phyloP scores from a whole-genome alignment of 2,797 vertebrate species.

The Poliocrania exsul region DNA sequence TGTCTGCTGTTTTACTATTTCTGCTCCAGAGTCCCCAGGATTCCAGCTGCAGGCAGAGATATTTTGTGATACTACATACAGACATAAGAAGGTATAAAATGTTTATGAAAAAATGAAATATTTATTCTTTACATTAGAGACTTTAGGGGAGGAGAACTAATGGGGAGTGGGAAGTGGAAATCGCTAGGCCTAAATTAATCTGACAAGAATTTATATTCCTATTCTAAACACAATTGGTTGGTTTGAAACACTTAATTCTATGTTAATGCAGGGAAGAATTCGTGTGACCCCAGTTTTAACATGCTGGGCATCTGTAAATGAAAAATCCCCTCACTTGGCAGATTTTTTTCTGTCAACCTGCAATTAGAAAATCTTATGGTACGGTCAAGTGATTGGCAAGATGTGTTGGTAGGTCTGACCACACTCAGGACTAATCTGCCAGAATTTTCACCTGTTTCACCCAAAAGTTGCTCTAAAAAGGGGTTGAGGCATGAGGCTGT shows the following conservation, averaged over 20 bases:
- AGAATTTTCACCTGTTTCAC: not conserved
- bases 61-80: not conserved
- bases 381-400: not conserved
- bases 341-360: not conserved
- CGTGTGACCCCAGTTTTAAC: not conserved
- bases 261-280: not conserved
- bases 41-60: not conserved
- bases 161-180: rapidly evolving
- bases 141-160: not conserved
- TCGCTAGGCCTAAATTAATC: not conserved
- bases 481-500: not conserved
- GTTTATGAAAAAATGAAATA: not conserved
- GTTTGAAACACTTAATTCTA: not conserved
- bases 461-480: not conserved
- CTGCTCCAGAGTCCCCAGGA: not conserved
- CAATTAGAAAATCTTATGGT: not conserved
- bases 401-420: not conserved
- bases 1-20: not conserved
- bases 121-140: not conserved
- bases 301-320: not conserved
- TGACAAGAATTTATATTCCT: not conserved
- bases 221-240: not conserved
- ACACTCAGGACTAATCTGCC: no score
- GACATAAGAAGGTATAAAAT: not conserved
- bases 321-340: not conserved